A percentile compares a stretch with the other conserved stretches of the same genome.
Evolutionary conservation across 2,113 vertebrate genomes (phyloP).

Genomic region (Alaudala cheleensis): DNA sequence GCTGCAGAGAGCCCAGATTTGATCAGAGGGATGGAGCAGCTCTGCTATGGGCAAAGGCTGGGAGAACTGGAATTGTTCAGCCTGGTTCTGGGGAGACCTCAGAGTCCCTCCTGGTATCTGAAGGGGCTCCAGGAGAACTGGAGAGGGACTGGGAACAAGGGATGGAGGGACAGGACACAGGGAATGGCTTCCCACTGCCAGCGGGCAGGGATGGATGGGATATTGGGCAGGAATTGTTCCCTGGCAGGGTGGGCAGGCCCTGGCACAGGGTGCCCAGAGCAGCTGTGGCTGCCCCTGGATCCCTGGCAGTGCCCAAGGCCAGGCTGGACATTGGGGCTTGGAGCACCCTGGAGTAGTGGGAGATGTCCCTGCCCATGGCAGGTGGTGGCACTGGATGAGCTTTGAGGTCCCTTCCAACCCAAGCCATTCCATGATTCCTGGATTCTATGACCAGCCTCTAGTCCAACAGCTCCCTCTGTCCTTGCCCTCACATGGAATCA

Average conservation of each 20-base stretch:
- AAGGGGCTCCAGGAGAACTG: neutral
- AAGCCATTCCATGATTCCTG: neutral
- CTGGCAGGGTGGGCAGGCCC: neutral
- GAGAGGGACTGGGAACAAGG: neutral
- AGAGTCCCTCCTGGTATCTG: fast-evolving
- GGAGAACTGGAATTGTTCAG: neutral
- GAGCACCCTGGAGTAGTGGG: neutral
- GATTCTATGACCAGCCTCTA: fast-evolving
- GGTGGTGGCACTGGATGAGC: fast-evolving
- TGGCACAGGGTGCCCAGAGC: neutral
- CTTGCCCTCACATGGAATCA: neutral
- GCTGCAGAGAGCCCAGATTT: neutral
- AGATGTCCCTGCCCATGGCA: neutral
- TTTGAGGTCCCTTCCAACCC: neutral
- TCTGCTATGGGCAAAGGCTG: neutral
- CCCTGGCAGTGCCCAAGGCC: neutral
- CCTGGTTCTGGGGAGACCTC: neutral
- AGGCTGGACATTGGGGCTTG: neutral
- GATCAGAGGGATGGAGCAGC: neutral
- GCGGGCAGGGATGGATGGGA: neutral
- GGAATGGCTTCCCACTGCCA: neutral
- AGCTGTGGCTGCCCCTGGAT: neutral
- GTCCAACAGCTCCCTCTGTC: neutral
- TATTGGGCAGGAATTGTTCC: neutral
- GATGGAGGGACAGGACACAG: neutral